Percentiles rank a stretch among this genome's conserved stretches.
phyloP scores from a whole-genome alignment of 2,797 vertebrate genomes.

The Halcyon chelicuti region DNA sequence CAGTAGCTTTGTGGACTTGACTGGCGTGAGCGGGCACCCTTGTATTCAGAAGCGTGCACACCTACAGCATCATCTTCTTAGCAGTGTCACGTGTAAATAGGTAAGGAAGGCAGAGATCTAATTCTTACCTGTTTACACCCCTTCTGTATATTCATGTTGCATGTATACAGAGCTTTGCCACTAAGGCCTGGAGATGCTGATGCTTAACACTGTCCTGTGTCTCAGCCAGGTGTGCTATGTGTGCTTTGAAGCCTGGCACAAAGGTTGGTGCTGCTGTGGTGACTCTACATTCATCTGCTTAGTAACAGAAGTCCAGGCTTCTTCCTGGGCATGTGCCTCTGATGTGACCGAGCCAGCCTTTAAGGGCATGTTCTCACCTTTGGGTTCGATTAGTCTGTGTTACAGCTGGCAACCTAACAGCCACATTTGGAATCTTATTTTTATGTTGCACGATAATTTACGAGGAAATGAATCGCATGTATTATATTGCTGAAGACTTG shows the following conservation, averaged over 20 bases:
- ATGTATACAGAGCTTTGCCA: neutral
- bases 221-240: rapidly evolving
- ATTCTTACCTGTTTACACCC: neutral
- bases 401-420: neutral
- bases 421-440: neutral
- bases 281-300: neutral
- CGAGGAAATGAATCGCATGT: neutral
- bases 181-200: rapidly evolving
- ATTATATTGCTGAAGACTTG: neutral
- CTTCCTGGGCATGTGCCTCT: rapidly evolving
- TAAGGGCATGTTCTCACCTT: neutral
- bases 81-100: neutral
- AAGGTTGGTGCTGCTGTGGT: neutral
- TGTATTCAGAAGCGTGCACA: rapidly evolving
- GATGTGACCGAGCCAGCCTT: neutral
- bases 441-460: neutral
- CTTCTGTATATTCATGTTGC: rapidly evolving
- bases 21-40: too few species aligned
- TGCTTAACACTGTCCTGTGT: rapidly evolving
- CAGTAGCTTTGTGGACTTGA: neutral
- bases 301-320: neutral
- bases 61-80: neutral
- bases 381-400: neutral
- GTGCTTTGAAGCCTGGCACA: neutral
- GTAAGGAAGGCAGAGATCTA: neutral